Conservation (phyloP, 2,113 vertebrate species). For the Oncorhynchus gorbuscha region DNA sequence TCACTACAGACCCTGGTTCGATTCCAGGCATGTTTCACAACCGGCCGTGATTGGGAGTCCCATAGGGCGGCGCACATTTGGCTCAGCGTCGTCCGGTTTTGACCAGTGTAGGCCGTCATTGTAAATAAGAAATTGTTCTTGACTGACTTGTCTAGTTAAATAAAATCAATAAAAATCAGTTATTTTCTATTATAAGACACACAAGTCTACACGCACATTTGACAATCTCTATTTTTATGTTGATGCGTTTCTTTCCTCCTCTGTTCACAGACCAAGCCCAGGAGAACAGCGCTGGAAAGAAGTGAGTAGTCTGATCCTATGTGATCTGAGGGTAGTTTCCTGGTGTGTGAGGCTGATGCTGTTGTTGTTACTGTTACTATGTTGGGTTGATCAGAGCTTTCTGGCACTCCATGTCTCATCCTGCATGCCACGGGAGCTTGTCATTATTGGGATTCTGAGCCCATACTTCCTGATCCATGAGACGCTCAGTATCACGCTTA, state of each 20-base stretch:
- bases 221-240: neutral
- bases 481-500: conserved; percentile 25
- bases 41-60: no score
- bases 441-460: conserved; percentile 25
- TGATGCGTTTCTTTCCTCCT: conserved; percentile 3
- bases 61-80: no score
- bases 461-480: conserved; percentile 35
- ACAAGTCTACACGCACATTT: neutral
- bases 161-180: no score
- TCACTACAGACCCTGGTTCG: no score
- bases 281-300: conserved; percentile 79
- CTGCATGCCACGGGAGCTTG: conserved; percentile 8
- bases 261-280: conserved; percentile 82
- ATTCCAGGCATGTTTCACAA: no score
- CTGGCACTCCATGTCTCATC: neutral
- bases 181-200: no score
- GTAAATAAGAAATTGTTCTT: no score
- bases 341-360: neutral
- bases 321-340: neutral
- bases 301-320: conserved; percentile 77
- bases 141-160: no score
- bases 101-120: no score
- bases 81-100: no score
- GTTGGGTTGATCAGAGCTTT: conserved; percentile 19
- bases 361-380: conserved; percentile 12